Conservation (phyloP, 2,888 invertebrate genomes). For the Heliconius aoede region DNA sequence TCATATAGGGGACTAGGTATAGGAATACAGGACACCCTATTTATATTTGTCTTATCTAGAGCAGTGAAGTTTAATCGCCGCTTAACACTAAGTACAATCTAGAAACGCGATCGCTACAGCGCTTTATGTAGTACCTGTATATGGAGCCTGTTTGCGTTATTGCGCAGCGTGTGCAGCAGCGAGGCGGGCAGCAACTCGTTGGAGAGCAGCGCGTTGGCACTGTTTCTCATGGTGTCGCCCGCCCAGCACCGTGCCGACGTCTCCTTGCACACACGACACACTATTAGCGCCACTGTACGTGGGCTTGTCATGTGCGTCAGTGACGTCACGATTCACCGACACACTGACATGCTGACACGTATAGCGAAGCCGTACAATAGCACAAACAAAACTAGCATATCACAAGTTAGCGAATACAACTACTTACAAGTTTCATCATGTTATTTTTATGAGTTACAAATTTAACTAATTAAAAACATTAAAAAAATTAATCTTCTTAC, state of each 20-base stretch:
- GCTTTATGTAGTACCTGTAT: conserved; percentile 62
- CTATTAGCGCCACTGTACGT: conserved; percentile 24
- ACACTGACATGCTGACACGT: too few species aligned
- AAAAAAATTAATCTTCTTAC: conserved; percentile 54
- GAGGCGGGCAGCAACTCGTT: conserved; percentile 86
- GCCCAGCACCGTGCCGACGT: conserved; percentile 52
- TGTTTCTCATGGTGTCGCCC: conserved; percentile 88
- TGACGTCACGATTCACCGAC: not conserved
- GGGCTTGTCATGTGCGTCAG: not conserved
- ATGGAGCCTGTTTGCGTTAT: conserved; percentile 66
- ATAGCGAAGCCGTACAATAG: conserved; percentile 16
- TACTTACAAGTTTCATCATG: not conserved
- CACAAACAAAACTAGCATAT: conserved; percentile 28
- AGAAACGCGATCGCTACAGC: conserved; percentile 1
- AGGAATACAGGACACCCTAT: not conserved
- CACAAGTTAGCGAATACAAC: conserved; percentile 1
- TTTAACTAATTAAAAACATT: not conserved
- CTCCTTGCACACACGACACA: conserved; percentile 45
- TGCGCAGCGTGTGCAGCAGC: conserved; percentile 69
- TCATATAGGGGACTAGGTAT: not conserved
- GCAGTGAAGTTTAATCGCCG: not conserved
- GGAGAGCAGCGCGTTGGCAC: conserved; percentile 90
- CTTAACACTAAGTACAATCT: not conserved
- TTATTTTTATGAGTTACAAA: not conserved
- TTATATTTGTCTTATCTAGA: not conserved